Conservation (phyloP, 2,888 invertebrate genomes). For the Lottia gigantea region DNA sequence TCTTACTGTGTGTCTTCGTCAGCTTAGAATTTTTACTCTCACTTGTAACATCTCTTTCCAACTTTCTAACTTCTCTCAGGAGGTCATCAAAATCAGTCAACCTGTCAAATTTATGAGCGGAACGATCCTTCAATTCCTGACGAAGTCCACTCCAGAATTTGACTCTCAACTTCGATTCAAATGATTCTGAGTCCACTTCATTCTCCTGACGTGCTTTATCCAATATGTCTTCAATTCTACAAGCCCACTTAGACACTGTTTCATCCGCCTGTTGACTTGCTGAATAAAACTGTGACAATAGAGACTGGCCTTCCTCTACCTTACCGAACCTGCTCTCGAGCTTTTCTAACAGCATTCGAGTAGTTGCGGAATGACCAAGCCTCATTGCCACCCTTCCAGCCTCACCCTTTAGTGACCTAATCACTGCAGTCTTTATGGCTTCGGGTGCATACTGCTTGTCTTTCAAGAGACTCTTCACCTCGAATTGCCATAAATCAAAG, state of each 20-base stretch:
- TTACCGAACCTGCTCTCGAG: background rate
- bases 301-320: background rate
- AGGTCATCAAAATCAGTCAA: background rate
- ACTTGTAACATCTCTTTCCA: background rate
- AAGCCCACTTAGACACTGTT: background rate
- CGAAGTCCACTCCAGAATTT: background rate
- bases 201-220: background rate
- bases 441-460: background rate
- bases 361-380: background rate
- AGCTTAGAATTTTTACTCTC: too few species aligned
- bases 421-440: background rate
- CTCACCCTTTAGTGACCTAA: background rate
- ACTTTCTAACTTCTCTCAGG: background rate
- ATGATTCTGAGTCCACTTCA: background rate
- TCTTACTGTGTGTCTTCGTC: background rate
- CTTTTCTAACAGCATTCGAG: too few species aligned
- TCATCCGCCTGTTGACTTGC: background rate
- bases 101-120: background rate
- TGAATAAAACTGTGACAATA: background rate
- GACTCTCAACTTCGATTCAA: background rate
- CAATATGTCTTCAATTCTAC: background rate
- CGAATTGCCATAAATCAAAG: background rate
- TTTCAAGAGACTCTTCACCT: background rate
- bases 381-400: background rate
- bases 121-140: background rate